These are phyloP conservation scores for Corydoras sp. DNA, from an alignment of 2,113 vertebrate genomes.

Conservation along the genomic window DNA sequence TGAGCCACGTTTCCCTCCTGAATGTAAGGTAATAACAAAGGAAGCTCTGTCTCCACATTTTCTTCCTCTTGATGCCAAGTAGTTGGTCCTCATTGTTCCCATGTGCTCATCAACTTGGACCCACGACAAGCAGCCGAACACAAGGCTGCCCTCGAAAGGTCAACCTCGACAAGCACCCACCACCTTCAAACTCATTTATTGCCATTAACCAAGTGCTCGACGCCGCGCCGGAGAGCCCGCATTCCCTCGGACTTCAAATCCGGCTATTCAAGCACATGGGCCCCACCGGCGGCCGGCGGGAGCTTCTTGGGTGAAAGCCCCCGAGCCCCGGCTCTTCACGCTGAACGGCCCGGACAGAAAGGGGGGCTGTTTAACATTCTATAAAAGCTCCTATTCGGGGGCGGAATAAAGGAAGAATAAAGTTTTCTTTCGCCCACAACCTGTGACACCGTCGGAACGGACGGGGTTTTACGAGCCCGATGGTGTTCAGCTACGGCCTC, in stretches of 20 bases:
- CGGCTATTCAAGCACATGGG: conserved; percentile 51
- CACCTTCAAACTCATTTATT: conserved; percentile 64
- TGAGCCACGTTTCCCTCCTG: conserved; percentile 43
- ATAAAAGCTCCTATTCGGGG: not conserved
- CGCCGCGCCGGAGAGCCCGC: conserved; percentile 40
- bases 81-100: conserved; percentile 49
- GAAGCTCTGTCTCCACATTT: conserved; percentile 40
- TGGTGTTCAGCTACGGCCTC: conserved; percentile 14
- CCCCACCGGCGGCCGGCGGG: conserved; percentile 34
- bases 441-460: not conserved
- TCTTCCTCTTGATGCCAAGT: conserved; percentile 52
- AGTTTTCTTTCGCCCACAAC: conserved; percentile 11
- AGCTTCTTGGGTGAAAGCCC: conserved; percentile 42
- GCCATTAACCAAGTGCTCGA: conserved; percentile 52
- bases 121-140: conserved; percentile 58
- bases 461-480: not conserved
- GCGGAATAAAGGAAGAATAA: not conserved
- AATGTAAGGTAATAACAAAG: conserved; percentile 52
- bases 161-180: conserved; percentile 58
- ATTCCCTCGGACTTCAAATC: conserved; percentile 57
- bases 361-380: conserved; percentile 23
- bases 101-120: conserved; percentile 60
- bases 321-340: conserved; percentile 3
- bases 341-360: conserved; percentile 28
- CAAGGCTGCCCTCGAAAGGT: conserved; percentile 62